Conservation (phyloP, 2,888 invertebrate genomes). For the Colostygia pectinataria region DNA sequence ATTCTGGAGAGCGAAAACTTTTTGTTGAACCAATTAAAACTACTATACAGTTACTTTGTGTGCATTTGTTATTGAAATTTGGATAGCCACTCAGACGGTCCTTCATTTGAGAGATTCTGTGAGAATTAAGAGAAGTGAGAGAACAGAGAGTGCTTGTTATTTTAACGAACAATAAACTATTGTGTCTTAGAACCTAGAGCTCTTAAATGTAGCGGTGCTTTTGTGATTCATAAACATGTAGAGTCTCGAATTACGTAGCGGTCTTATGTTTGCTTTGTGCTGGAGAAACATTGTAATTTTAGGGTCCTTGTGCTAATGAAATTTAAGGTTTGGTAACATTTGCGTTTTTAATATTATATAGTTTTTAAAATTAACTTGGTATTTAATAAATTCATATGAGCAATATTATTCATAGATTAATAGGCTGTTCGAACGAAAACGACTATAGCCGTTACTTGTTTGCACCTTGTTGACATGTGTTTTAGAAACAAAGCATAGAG, state of each 20-base stretch:
- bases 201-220: conserved; percentile 56
- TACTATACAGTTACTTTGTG: conserved; percentile 52
- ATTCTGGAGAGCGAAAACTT: conserved; percentile 41
- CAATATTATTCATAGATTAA: no score
- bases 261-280: conserved; percentile 32
- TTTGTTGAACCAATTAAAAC: conserved; percentile 68
- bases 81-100: conserved; percentile 59
- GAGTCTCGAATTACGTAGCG: conserved; percentile 35
- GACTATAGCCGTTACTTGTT: no score
- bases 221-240: conserved; percentile 45
- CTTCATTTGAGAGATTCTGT: conserved; percentile 67
- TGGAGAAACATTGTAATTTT: conserved; percentile 28
- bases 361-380: no score
- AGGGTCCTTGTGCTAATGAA: conserved; percentile 27
- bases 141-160: conserved; percentile 64
- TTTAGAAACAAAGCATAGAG: no score
- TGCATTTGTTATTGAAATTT: conserved; percentile 60
- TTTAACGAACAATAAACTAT: conserved; percentile 68
- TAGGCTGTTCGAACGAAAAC: no score
- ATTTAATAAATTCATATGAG: no score
- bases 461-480: no score
- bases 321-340: conserved; percentile 21
- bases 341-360: no score
- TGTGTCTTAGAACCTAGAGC: conserved; percentile 57
- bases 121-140: conserved; percentile 59